Conservation (phyloP, 2,888 invertebrate genomes). For the Drosophila anomalata region DNA sequence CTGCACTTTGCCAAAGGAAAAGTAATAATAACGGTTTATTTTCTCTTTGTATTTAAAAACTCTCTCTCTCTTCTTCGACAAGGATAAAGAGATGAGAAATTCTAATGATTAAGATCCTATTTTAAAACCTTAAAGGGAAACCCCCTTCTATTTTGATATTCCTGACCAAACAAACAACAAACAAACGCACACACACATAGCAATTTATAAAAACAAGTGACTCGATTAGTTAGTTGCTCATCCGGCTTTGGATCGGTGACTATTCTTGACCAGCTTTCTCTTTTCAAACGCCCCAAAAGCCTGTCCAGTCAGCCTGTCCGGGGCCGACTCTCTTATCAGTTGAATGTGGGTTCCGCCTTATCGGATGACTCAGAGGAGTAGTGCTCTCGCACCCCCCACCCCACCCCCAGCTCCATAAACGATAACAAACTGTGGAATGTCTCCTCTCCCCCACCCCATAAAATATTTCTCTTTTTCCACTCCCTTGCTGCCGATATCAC, state of each 20-base stretch:
- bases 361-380: conserved; percentile 34
- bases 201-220: neutral
- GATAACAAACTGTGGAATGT: conserved; percentile 35
- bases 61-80: no score
- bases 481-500: conserved; percentile 12
- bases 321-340: neutral
- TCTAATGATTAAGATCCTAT: no score
- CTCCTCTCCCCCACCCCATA: neutral
- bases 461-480: neutral
- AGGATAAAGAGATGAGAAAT: no score
- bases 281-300: conserved; percentile 52
- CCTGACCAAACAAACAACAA: conserved; percentile 26
- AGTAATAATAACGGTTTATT: no score
- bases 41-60: no score
- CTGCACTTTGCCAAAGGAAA: no score
- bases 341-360: conserved; percentile 29
- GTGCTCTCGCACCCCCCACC: neutral
- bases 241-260: conserved; percentile 34
- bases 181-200: neutral
- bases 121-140: neutral
- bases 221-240: conserved; percentile 25
- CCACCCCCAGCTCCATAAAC: neutral
- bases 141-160: conserved; percentile 7
- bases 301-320: conserved; percentile 41
- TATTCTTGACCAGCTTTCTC: conserved; percentile 47